Base-by-base conservation (phyloP, 2,888 invertebrate species). In the Ellobium chinense region DNA sequence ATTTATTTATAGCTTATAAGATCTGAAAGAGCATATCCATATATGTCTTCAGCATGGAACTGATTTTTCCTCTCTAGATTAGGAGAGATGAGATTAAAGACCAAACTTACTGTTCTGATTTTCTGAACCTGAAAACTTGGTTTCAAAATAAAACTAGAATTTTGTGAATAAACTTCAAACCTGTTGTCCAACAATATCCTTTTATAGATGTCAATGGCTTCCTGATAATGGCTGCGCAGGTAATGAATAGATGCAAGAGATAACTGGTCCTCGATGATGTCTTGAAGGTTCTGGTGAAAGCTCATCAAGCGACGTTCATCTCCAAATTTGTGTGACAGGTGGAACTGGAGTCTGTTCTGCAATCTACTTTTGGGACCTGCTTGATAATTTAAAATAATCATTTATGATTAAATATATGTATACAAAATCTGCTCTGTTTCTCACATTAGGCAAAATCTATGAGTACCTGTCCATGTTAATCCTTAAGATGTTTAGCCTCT, bases 131-230 rank as follows among this genome's bases (percentile, higher is more conserved):
- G n/a, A n/a, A n/a, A n/a, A n/a, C n/a, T n/a, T n/a, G n/a, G n/a
- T n/a, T n/a, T n/a, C n/a, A n/a, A n/a, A n/a, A n/a, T n/a, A n/a
- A n/a, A n/a, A n/a, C n/a, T n/a, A n/a, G n/a, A n/a, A n/a, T n/a
- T n/a, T n/a, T n/a, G n/a, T n/a, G n/a, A 46, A 12, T 46, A 18
- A 46, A 12, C 46, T 46, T 18, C 31, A 86, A 93, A 97, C 97
- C 98, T 96, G 94, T 98, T 97, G 88, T 98, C 97, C 31, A 98
- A 93, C 21, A 99, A 94, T 76, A 99, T 95, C 82, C 97, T 95
- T 93, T 99, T 99, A 92, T 99, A 99, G 84, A 99, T 97, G 92
- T 99, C 99, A 83, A 99, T 98, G 66, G 99, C 99, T 93, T 99
- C 99, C 92, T 99, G 98, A 92, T 99, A 99, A 93, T 99, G 99